These are phyloP conservation scores for honey bee (Apis mellifera) DNA, from an alignment of 1,140 invertebrate species.

Conservation along the genomic window Amel_HAv3.1 CM009944.2:10079501-10080000, in stretches of 20 bases:
- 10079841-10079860: not conserved
- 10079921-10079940: conserved; percentile 27
- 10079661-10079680: conserved; percentile 22
- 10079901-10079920: not conserved
- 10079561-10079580: conserved; percentile 12
- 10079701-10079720: conserved; percentile 25
- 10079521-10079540: conserved; percentile 20
- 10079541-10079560: conserved; percentile 2
- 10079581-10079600: not conserved
- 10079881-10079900: not conserved
- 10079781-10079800: too few relatives aligned
- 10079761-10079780: conserved; percentile 3
- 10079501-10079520: conserved; percentile 42
- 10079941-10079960: conserved; percentile 69
- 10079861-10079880: not conserved
- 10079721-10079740: conserved; percentile 25
- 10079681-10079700: not conserved
- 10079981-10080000: conserved; percentile 29
- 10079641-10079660: conserved; percentile 55
- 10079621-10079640: conserved; percentile 23
- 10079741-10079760: not conserved
- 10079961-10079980: conserved; percentile 42
- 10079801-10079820: conserved; percentile 19
- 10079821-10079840: not conserved
- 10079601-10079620: conserved; percentile 4